Base-by-base conservation (phyloP, 2,113 vertebrate species). In the Alces alces region DNA sequence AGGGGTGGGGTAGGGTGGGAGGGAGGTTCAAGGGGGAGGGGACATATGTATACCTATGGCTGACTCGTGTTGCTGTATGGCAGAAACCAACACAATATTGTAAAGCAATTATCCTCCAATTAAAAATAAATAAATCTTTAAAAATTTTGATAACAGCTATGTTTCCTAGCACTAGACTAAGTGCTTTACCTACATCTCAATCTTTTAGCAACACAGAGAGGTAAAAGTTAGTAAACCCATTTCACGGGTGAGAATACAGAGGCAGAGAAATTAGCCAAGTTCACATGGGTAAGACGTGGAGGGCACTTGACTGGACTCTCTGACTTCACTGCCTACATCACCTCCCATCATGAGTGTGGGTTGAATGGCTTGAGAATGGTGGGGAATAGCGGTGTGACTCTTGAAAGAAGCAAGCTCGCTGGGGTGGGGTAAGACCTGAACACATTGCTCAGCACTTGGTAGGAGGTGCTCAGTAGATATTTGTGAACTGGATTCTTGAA, bases 161-260 rank as follows among this genome's bases (percentile, higher is more conserved):
- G 55, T 84, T 92, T 73, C n/a, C 39, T 23, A 19, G 36, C 66
- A 13, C 43, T 61, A 84, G n/a, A 66, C 6, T 83, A 70, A 87
- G 55, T 76, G 78, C 66, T 88, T 70, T 50, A 36, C 27, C 13
- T 6, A 57, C 7, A 84, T 58, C 30, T 95, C 52, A 57, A 27
- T 60, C 54, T 52, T 64, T 60, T 36, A 95, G 80, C 11, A 64
- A 91, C 30, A 54, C 55, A 73, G 30, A 73, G 33, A 70, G 21
- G 16, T 30, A 5, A 25, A n/a, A 36, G 45, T 76, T 82, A 60
- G 39, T 82, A 90, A 97, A 64, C 39, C 23, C 36, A 47, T 87
- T 76, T 87, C 82, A 92, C 6, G 80, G 93, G 36, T 52, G 86
- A 93, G 73, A 83, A 96, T n/a, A 78, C 52, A 91, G 79, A 88